phyloP scores from a whole-genome alignment of 2,113 vertebrate species.

The Poeciliopsis retropinna region DNA sequence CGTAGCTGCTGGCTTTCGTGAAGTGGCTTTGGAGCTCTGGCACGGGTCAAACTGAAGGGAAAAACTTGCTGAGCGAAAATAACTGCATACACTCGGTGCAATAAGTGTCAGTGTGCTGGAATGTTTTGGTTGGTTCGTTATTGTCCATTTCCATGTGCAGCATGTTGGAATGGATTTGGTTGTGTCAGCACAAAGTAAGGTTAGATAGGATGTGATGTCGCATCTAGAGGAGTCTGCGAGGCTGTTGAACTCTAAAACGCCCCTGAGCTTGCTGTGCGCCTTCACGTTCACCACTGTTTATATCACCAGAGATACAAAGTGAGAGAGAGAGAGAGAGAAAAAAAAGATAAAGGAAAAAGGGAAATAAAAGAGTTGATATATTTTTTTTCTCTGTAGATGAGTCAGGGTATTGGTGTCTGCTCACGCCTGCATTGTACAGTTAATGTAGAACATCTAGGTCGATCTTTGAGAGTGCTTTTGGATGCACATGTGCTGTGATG shows the following conservation, averaged over 20 bases:
- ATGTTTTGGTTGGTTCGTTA: constrained; percentile 62
- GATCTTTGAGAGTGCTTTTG: constrained; percentile 62
- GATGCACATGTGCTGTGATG: constrained; percentile 64
- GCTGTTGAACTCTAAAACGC: constrained; percentile 34
- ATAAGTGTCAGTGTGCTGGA: constrained; percentile 61
- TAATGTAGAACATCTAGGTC: constrained; percentile 72
- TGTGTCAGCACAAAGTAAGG: constrained; percentile 62
- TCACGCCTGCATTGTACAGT: constrained; percentile 42
- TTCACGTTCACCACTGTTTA: constrained; percentile 18
- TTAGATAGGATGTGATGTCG: constrained; percentile 42
- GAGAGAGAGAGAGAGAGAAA: neutral
- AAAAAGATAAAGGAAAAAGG: constrained; percentile 15
- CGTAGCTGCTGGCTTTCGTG: constrained; percentile 76
- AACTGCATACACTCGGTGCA: constrained; percentile 61
- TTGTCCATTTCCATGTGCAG: constrained; percentile 52
- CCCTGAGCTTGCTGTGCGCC: neutral
- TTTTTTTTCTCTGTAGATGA: constrained; percentile 53
- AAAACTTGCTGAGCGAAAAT: constrained; percentile 57
- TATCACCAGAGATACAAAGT: constrained; percentile 5
- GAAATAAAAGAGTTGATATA: constrained; percentile 24
- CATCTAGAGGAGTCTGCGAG: constrained; percentile 33
- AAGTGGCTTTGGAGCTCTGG: constrained; percentile 58
- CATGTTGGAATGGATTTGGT: constrained; percentile 36
- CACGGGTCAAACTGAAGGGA: constrained; percentile 62
- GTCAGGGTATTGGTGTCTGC: constrained; percentile 43